Evolutionary conservation across 2,888 invertebrate species (phyloP).

Genomic region (Ophion obscuratus): DNA sequence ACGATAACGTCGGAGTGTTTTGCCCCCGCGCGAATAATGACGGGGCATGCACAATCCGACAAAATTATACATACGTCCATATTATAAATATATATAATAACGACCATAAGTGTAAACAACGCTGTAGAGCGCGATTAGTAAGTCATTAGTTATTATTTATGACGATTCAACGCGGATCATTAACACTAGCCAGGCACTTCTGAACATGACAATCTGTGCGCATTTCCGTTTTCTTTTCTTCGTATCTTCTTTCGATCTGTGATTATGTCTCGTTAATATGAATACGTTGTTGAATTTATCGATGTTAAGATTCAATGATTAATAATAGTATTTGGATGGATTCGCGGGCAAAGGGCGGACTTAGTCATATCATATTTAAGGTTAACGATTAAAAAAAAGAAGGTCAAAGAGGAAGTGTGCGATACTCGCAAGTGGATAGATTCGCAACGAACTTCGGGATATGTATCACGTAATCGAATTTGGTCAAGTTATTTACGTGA

Average conservation of each 20-base stretch:
- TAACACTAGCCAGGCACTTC: conserved; percentile 48
- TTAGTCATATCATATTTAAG: conserved; percentile 82
- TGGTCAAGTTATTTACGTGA: conserved; percentile 60
- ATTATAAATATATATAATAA: conserved; percentile 43
- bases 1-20: conserved; percentile 52
- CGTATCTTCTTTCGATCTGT: conserved; percentile 73
- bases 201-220: conserved; percentile 58
- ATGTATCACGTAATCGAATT: conserved; percentile 63
- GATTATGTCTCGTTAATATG: conserved; percentile 72
- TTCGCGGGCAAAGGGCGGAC: conserved; percentile 81
- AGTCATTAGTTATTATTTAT: conserved; percentile 71
- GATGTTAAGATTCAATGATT: conserved; percentile 59
- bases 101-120: conserved; percentile 32
- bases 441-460: conserved; percentile 58
- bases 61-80: conserved; percentile 62
- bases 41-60: conserved; percentile 61
- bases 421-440: conserved; percentile 55
- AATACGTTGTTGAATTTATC: conserved; percentile 62
- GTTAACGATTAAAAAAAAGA: conserved; percentile 67
- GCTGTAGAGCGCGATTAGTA: conserved; percentile 43
- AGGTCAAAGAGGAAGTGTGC: conserved; percentile 51
- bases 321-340: conserved; percentile 52
- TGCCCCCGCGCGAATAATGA: conserved; percentile 30
- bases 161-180: conserved; percentile 59
- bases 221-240: conserved; percentile 24